A percentile compares a stretch with the other conserved stretches of the same genome.
Evolutionary conservation across 2,888 invertebrate species (phyloP).

Genomic region (Philopedon plagiatum): DNA sequence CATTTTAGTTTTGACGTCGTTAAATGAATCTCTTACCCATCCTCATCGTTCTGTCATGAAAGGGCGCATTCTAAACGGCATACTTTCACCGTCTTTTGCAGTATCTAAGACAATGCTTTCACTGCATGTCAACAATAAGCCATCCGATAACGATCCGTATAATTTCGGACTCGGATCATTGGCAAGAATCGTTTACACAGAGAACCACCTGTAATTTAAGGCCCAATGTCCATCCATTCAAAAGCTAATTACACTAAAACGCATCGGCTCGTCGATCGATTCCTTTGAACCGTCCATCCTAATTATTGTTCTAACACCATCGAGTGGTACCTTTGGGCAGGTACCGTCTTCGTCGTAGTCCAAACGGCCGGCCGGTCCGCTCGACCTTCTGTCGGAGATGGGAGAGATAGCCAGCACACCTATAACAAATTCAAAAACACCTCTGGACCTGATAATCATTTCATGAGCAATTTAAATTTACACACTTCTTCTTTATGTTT

Average conservation of each 20-base stretch:
- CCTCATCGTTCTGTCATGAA: too few relatives aligned
- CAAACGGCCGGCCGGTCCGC: constrained; percentile 20
- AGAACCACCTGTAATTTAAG: constrained; percentile 10
- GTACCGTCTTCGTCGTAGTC: too few relatives aligned
- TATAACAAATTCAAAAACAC: constrained; percentile 52
- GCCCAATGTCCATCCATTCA: constrained; percentile 33
- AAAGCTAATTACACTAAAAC: constrained; percentile 49
- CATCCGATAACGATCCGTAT: background rate
- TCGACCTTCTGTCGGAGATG: constrained; percentile 37
- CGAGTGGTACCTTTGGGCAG: constrained; percentile 41
- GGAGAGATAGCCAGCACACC: constrained; percentile 30
- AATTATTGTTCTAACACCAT: constrained; percentile 49
- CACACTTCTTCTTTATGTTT: constrained; percentile 54
- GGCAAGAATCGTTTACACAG: constrained; percentile 10
- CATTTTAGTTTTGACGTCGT: too few relatives aligned
- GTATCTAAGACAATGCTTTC: too few relatives aligned
- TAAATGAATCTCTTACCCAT: too few relatives aligned
- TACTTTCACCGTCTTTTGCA: too few relatives aligned
- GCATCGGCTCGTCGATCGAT: constrained; percentile 38
- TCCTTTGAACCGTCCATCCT: constrained; percentile 51
- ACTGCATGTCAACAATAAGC: background rate
- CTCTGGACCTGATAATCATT: constrained; percentile 53
- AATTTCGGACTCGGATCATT: background rate
- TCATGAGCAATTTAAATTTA: constrained; percentile 55
- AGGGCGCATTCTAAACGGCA: too few relatives aligned